Percentiles rank a stretch among this genome's conserved stretches.
Evolutionary conservation across 2,113 vertebrate species (phyloP).

Genomic region (Lota lota): DNA sequence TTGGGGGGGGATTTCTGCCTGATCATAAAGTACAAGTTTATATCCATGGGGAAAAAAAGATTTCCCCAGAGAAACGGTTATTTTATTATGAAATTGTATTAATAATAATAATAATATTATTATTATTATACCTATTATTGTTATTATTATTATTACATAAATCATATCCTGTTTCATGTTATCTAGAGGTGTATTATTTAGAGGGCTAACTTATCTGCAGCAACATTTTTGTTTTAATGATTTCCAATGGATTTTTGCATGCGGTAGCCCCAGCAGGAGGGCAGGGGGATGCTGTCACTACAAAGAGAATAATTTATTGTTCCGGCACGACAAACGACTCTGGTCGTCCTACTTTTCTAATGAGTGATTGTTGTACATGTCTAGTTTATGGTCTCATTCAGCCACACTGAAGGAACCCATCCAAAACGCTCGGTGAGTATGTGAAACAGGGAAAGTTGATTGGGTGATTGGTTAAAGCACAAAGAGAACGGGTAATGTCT

Average conservation of each 20-base stretch:
- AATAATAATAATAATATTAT: too few relatives aligned
- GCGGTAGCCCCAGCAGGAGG: neutral
- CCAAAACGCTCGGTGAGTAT: neutral
- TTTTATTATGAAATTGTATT: too few relatives aligned
- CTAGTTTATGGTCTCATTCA: constrained; percentile 15
- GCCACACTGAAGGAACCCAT: neutral
- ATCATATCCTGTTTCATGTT: too few relatives aligned
- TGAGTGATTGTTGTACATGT: constrained; percentile 9
- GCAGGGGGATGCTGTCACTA: neutral
- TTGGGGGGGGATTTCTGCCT: too few relatives aligned
- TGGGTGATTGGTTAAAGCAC: constrained; percentile 11
- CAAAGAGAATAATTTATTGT: constrained; percentile 23
- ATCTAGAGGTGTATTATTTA: neutral
- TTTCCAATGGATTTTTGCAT: neutral
- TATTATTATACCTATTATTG: too few relatives aligned
- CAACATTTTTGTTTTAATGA: neutral
- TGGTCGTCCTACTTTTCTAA: neutral
- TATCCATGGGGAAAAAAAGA: too few relatives aligned
- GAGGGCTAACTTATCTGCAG: neutral
- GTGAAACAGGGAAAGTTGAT: neutral
- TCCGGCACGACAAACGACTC: neutral
- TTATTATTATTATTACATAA: too few relatives aligned
- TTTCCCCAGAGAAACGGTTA: too few relatives aligned
- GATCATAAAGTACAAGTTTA: too few relatives aligned
- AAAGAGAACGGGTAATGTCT: constrained; percentile 44